phyloP scores from a whole-genome alignment of 2,113 vertebrate genomes.

The Rattus norvegicus region DNA sequence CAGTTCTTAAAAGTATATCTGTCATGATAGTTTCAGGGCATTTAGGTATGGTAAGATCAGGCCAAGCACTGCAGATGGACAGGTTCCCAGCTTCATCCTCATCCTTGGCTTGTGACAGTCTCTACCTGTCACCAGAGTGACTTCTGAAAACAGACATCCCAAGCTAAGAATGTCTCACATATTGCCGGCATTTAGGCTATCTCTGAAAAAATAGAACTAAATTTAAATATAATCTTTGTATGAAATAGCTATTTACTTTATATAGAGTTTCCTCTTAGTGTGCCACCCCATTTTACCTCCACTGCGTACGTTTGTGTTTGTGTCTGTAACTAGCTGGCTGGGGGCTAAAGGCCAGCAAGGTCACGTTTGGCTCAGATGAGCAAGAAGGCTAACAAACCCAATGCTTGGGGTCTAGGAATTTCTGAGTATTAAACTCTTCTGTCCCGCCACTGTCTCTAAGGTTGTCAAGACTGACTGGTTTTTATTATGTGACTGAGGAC shows the following conservation, averaged over 20 bases:
- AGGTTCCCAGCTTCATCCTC: neutral
- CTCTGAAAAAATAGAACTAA: neutral
- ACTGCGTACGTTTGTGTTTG: neutral
- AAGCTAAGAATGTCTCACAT: neutral
- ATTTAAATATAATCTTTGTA: neutral
- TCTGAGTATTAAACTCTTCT: neutral
- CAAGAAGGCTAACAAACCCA: neutral
- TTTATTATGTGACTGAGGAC: neutral
- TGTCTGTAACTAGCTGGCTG: neutral
- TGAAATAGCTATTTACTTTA: neutral
- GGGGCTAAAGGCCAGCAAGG: neutral
- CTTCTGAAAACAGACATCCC: neutral
- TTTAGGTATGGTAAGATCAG: neutral
- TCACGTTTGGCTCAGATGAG: neutral
- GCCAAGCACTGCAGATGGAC: fast-evolving
- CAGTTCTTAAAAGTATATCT: neutral
- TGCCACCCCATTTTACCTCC: neutral
- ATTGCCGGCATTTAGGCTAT: neutral
- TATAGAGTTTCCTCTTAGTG: neutral
- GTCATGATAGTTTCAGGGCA: neutral
- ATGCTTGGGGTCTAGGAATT: neutral
- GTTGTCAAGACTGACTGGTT: slow-evolving; percentile 18
- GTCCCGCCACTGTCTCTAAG: neutral
- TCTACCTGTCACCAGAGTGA: neutral
- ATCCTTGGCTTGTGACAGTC: neutral